These are phyloP conservation scores for Holothuria leucospilota DNA, from an alignment of 53 echinoderm and acorn worm genomes.

Conservation along the genomic window DNA sequence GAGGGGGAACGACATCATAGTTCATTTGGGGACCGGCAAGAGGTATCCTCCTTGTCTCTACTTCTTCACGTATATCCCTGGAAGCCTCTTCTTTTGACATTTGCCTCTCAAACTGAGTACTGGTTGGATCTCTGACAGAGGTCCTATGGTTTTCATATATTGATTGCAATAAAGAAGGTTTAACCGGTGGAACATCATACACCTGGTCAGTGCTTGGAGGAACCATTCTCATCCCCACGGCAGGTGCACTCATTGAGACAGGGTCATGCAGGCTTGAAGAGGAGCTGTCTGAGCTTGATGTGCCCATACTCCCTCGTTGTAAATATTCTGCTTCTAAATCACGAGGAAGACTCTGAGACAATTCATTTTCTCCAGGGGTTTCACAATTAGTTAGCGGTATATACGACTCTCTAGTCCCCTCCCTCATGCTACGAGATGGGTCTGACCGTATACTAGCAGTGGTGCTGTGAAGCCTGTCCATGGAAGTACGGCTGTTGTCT, in stretches of 20 bases:
- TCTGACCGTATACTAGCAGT: constrained; percentile 24
- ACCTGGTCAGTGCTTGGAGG: constrained; percentile 28
- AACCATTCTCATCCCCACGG: constrained; percentile 15
- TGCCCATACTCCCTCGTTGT: background rate
- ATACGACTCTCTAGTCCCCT: constrained; percentile 68
- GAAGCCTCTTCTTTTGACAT: constrained; percentile 35
- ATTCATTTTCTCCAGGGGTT: constrained; percentile 41
- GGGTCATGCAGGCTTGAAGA: constrained; percentile 27
- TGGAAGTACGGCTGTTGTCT: background rate
- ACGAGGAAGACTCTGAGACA: constrained; percentile 54
- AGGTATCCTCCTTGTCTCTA: constrained; percentile 8
- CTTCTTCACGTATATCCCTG: background rate
- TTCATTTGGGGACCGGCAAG: constrained; percentile 15
- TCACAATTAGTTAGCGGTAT: constrained; percentile 73
- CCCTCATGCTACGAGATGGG: constrained; percentile 9
- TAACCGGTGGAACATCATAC: constrained; percentile 65
- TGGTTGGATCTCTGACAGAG: constrained; percentile 58
- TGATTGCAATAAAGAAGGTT: constrained; percentile 10
- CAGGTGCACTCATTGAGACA: constrained; percentile 27
- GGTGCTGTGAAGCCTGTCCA: constrained; percentile 18
- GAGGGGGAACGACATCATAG: constrained; percentile 56
- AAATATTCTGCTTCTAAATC: constrained; percentile 24
- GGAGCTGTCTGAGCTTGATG: constrained; percentile 52
- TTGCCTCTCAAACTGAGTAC: constrained; percentile 64
- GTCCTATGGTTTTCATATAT: constrained; percentile 35